Base-by-base conservation (phyloP, 2,888 invertebrate genomes). In the Chrysina gloriosa region DNA sequence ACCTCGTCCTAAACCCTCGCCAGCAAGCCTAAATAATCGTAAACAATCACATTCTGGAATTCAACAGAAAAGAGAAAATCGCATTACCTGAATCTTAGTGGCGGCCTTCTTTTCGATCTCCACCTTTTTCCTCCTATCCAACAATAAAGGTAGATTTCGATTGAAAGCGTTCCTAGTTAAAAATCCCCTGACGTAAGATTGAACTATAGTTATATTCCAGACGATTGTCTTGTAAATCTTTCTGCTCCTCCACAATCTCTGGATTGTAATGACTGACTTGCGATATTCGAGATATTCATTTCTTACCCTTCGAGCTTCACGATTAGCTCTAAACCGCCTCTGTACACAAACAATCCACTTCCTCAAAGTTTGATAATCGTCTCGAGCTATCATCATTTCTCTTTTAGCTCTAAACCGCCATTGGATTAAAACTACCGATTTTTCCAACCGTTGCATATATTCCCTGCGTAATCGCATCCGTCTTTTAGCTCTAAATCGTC, bases 21-120 rank as follows among this genome's bases (percentile, higher is more conserved):
- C 85, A 86, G n/a, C 48, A n/a, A 16, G 84, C 75, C 81, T 75
- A 61, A 16, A 63, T 23, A 65, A 47, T 68, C 78, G 61, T 61
- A 75, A 73, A 54, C 36, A 67, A 16, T 52, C 65, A 34, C 23
- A 67, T 56, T 9, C 19, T 65, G 54, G 29, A 52, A 58, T 50
- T 65, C 25, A 36, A 63, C 54, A 21, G 16, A 39, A 21, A 66
- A 16, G 11, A 25, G 45, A 67, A 29, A 66, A 67, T 23, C 5
- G 11, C 7, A 56, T 77, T 77, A 88, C 87, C 85, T 92, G 92
- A 75, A 92, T 91, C 76, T 86, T 85, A 1, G 84, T 84, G 7
- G 89, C 90, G 2, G 91, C 90, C 70, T 83, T 84, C 66, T 54
- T 73, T 70, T 74, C 71, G 83, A 80, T 27, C 77, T 81, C 61